Evolutionary conservation across 2,797 vertebrate genomes (phyloP).

Genomic region (Psittacula echo): DNA sequence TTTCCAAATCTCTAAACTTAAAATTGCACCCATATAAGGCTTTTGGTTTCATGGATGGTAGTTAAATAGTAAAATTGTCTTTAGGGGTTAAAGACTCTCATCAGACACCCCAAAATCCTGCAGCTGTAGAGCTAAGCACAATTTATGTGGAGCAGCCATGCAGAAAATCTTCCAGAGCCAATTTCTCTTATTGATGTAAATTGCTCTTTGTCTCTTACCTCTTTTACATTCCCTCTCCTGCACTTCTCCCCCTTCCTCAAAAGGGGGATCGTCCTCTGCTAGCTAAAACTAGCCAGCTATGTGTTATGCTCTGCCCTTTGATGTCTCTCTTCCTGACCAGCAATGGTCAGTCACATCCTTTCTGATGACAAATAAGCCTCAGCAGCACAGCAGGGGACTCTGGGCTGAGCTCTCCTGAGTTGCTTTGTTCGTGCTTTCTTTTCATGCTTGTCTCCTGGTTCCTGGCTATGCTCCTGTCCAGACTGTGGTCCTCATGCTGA

Average conservation of each 20-base stretch:
- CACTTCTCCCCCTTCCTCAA: background rate
- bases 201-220: background rate
- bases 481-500: background rate
- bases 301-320: background rate
- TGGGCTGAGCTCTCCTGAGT: background rate
- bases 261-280: background rate
- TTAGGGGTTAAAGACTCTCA: background rate
- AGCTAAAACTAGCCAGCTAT: background rate
- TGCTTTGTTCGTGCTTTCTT: background rate
- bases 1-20: background rate
- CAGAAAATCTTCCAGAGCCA: conserved; percentile 24
- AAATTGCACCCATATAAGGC: background rate
- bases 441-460: too few relatives aligned
- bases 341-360: background rate
- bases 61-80: background rate
- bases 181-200: background rate
- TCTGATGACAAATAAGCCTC: background rate
- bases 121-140: background rate
- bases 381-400: fast-evolving
- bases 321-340: background rate
- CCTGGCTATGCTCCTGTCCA: background rate
- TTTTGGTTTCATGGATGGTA: background rate
- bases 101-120: background rate
- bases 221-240: background rate
- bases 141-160: background rate